phyloP scores from a whole-genome alignment of 2,113 vertebrate species.

The Muntiacus reevesi region DNA sequence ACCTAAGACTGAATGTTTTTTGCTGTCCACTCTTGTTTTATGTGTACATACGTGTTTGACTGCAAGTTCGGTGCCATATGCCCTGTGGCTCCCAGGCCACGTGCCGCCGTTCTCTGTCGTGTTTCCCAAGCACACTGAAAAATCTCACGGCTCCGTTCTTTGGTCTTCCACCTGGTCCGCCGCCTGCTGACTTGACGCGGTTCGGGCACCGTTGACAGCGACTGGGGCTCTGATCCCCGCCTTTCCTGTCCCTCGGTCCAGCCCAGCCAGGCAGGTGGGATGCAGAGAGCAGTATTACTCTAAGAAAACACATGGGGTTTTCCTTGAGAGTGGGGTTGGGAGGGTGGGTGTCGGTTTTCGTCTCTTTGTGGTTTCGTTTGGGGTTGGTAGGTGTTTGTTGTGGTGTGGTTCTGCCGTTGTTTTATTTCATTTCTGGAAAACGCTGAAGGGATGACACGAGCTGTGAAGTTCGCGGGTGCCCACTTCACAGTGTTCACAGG shows the following conservation, averaged over 20 bases:
- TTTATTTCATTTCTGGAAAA: slow-evolving; percentile 24
- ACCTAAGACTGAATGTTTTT: slow-evolving; percentile 75
- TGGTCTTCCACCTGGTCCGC: slow-evolving; percentile 83
- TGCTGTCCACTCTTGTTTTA: slow-evolving; percentile 82
- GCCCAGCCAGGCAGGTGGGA: slow-evolving; percentile 60
- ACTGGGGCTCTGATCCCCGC: slow-evolving; percentile 65
- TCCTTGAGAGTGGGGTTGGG: neutral
- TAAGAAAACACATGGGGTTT: too few species aligned
- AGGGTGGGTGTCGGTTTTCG: neutral
- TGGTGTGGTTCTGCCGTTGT: slow-evolving; percentile 49
- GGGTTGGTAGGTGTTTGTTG: neutral
- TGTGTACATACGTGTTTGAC: slow-evolving; percentile 75
- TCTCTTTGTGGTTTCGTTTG: neutral
- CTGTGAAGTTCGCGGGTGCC: neutral
- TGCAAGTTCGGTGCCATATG: slow-evolving; percentile 83
- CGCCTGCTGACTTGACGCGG: slow-evolving; percentile 81
- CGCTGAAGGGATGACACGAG: neutral
- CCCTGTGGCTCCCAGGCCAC: slow-evolving; percentile 75
- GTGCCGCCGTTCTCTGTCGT: slow-evolving; percentile 76
- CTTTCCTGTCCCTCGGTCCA: neutral
- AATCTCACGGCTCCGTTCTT: slow-evolving; percentile 67
- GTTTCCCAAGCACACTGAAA: slow-evolving; percentile 79
- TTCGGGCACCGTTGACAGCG: slow-evolving; percentile 22
- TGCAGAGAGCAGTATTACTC: too few species aligned
- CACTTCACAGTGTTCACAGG: slow-evolving; percentile 64